Evolutionary conservation across 2,113 vertebrate species (phyloP).

Genomic region (Strigops habroptila): DNA sequence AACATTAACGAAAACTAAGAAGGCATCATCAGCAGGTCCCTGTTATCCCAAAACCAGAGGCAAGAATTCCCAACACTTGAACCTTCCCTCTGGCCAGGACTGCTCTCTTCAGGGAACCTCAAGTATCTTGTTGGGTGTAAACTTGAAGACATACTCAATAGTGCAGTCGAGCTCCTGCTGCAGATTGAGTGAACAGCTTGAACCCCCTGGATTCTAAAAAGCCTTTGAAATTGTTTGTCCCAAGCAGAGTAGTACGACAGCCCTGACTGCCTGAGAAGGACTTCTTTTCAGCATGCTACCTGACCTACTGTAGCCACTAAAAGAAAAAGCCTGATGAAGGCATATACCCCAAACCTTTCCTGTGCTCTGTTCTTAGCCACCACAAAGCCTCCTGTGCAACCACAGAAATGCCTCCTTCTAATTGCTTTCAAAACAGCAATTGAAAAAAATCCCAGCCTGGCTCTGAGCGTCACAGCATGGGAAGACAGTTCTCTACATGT

Average conservation of each 20-base stretch:
- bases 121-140: fast-evolving
- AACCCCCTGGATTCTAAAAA: neutral
- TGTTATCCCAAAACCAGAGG: neutral
- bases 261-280: neutral
- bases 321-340: neutral
- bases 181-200: neutral
- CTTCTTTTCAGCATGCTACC: neutral
- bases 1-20: neutral
- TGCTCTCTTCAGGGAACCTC: neutral
- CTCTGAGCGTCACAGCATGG: neutral
- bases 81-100: neutral
- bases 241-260: neutral
- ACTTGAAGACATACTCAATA: neutral
- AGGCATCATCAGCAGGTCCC: neutral
- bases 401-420: conserved; percentile 24
- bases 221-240: neutral
- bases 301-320: neutral
- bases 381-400: neutral
- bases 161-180: neutral
- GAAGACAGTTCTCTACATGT: neutral
- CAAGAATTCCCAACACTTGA: neutral
- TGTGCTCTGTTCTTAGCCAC: too few species aligned
- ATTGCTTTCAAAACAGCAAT: conserved; percentile 18
- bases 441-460: neutral
- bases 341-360: too few species aligned